These are phyloP conservation scores for Drosophila robusta DNA, from an alignment of 2,888 invertebrate species.

Conservation along the genomic window DNA sequence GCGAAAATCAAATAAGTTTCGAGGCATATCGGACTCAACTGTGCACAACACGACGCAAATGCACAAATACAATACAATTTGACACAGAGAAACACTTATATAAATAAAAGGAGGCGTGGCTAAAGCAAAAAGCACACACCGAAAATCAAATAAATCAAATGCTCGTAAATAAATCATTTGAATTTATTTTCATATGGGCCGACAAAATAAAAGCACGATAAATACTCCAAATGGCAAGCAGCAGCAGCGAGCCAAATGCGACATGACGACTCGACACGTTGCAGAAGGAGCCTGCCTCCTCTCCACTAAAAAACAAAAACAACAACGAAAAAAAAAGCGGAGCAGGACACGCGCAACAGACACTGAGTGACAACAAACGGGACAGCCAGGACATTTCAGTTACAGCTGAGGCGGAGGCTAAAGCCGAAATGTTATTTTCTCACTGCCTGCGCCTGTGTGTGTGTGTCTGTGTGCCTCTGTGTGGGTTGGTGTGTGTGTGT, in stretches of 20 bases:
- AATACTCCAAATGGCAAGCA: conserved; percentile 59
- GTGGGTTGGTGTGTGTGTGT: not conserved
- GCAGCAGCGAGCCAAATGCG: conserved; percentile 17
- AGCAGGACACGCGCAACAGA: conserved; percentile 31
- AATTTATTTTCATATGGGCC: conserved; percentile 77
- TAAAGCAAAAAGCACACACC: conserved; percentile 40
- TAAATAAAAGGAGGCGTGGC: conserved; percentile 16
- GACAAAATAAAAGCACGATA: conserved; percentile 80
- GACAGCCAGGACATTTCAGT: conserved; percentile 32
- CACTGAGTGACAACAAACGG: conserved; percentile 63
- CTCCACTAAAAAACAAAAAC: conserved; percentile 15
- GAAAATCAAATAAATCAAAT: conserved; percentile 83
- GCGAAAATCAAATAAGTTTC: conserved; percentile 33
- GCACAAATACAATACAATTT: conserved; percentile 36
- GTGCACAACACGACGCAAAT: conserved; percentile 13
- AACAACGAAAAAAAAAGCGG: conserved; percentile 6
- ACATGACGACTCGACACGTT: conserved; percentile 60
- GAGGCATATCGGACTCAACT: conserved; percentile 20
- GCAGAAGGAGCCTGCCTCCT: conserved; percentile 37
- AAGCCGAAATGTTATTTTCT: conserved; percentile 64
- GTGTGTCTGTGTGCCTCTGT: not conserved
- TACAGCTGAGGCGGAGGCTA: conserved; percentile 3
- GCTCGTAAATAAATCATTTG: conserved; percentile 84
- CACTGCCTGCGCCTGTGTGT: conserved; percentile 49
- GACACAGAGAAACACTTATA: conserved; percentile 5